Evolutionary conservation across 2,888 invertebrate species (phyloP), one percentile per base, ranked within the genome.

Genomic region (Nemotelus nigrinus): DNA sequence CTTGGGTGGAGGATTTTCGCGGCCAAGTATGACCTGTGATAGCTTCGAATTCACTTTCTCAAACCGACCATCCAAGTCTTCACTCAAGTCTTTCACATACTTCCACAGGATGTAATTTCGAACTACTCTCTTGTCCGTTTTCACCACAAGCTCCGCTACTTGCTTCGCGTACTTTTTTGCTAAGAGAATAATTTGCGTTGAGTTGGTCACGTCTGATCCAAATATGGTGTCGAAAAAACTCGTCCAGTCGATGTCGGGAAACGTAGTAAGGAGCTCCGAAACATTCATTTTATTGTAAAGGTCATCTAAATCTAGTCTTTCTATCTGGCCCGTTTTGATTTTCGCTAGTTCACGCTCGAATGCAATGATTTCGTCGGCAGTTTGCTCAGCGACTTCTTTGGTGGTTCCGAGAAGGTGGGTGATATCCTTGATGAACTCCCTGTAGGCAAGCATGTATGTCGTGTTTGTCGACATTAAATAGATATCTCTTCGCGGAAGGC

Each of bases 1-100:
- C 0, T 93, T 91, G 81, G 96, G 95, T 83, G 94, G 91, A 0
- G 93, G 90, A 2, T 94, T 94, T 83, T 95, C 94, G 0, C 94
- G 92, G 43, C 97, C 88, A 0, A 94, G 95, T 84, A 95, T 94
- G 65, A 94, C 78, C 45, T 81, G 80, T 2, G 79, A 80, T 25
- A 82, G 80, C 39, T 78, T 65, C 10, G 47, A 60, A 41, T 74
- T 8, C 0, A 80, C 80, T 50, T 78, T 80, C 53, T 80, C 78
- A 41, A 82, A 81, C 39, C 78, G 71, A 60, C 80, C 80, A 47
- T 81, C 80, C 10, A 82, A 77, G 2, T 78, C 80, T 3, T 80
- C 76, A 25, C 80, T 71, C 8, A 81, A 78, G 1, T 80, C 71
- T 8, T 77, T 72, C n/a, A 81, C 77, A 3, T 71, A 60, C 41